Base-by-base conservation (phyloP, 2,113 vertebrate genomes). In the Lepidothrix coronata region DNA sequence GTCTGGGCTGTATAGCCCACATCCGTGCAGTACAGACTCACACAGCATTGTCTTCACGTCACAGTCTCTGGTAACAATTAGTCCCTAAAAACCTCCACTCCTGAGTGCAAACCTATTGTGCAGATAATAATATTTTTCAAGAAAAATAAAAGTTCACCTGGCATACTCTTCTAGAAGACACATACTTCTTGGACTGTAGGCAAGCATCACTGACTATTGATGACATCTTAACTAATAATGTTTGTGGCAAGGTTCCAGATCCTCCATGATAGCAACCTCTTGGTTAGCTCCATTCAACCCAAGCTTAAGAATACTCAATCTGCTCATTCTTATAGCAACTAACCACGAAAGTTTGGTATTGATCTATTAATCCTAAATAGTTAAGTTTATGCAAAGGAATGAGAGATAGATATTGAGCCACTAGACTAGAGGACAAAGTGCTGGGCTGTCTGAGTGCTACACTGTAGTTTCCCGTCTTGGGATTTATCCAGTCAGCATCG, bases 371-470 rank as follows among this genome's bases (percentile, higher is more conserved):
- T 61, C 15, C 63, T 6, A 14, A 72, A 75, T 15, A 65, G 11
- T 30, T 82, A 59, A 21, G 8, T 20, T 75, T 66, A n/a, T 33
- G 46, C 7, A 80, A 82, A 41, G 5, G 20, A 80, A 43, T 49
- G 43, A 59, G 63, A 80, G 31, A 18, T 14, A 23, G 28, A 18
- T 25, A 30, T 2, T 54, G 31, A 85, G 28, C 10, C 46, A 8
- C 17, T 57, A 28, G 37, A 28, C 12, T 43, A n/a, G 23, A 23
- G 30, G 19, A 79, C 23, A 41, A 78, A 27, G 14, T 59, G 27
- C 22, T 41, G 43, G 52, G 18, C 15, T 83, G 4, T 49, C 8
- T 0, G 1, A 73, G 14, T 0, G 0, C 37, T 41, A 44, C 15
- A 7, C 11, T 59, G 27, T 54, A 22, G 15, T 59, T 75, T 93